These are phyloP conservation scores for Laticauda colubrina DNA, from an alignment of 2,113 vertebrate species.

Conservation along the genomic window DNA sequence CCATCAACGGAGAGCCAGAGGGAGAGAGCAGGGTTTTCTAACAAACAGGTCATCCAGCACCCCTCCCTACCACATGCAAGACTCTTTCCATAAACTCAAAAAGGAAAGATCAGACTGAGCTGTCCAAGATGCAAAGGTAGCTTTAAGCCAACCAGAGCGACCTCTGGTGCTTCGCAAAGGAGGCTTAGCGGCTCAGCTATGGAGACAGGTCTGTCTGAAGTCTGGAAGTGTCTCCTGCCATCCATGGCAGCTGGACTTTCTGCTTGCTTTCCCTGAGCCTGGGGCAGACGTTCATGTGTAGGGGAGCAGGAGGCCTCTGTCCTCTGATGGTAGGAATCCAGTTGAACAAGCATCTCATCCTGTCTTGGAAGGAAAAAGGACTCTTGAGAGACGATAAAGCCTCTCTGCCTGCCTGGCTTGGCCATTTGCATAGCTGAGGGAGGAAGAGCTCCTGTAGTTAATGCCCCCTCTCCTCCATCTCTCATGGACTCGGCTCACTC, in stretches of 20 bases:
- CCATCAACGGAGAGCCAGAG: constrained; percentile 26
- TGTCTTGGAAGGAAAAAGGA: neutral
- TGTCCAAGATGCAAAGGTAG: constrained; percentile 46
- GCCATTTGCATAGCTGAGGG: neutral
- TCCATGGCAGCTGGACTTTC: constrained; percentile 39
- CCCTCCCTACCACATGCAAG: constrained; percentile 16
- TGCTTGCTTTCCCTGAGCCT: constrained; percentile 39
- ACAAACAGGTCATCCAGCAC: constrained; percentile 15
- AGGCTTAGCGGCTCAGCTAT: constrained; percentile 32
- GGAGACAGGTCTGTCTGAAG: constrained; percentile 34
- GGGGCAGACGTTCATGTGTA: constrained; percentile 30
- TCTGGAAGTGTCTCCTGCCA: constrained; percentile 37
- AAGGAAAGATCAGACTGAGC: constrained; percentile 44
- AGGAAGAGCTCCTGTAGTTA: neutral
- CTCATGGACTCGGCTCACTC: neutral
- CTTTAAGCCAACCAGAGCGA: constrained; percentile 54
- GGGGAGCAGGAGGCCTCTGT: neutral
- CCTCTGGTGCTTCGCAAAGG: constrained; percentile 51
- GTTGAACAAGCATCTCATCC: neutral
- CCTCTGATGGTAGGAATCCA: constrained; percentile 1
- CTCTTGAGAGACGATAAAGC: neutral
- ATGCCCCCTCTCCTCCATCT: neutral
- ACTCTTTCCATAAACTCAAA: constrained; percentile 14
- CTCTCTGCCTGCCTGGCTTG: neutral
- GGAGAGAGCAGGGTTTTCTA: constrained; percentile 10